phyloP scores from a whole-genome alignment of 1,140 invertebrate species.

The Hestina assimilis region DNA sequence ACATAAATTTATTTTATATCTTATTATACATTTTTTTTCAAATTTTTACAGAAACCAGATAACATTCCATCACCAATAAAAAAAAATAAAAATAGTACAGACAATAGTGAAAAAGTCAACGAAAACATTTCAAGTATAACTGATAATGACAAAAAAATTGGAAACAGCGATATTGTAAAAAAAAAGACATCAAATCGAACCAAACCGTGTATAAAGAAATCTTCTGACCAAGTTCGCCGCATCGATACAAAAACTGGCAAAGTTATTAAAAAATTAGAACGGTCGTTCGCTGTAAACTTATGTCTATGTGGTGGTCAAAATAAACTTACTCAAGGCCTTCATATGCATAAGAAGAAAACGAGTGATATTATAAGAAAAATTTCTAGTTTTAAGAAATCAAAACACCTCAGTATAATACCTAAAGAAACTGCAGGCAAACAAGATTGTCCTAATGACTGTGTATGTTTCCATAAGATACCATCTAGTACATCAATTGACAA shows the following conservation, averaged over 20 bases:
- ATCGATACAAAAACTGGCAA: slow-evolving; percentile 23
- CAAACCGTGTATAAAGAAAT: slow-evolving; percentile 19
- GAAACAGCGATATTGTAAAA: neutral
- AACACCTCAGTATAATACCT: slow-evolving; percentile 20
- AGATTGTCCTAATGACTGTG: slow-evolving; percentile 39
- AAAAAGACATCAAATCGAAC: slow-evolving; percentile 8
- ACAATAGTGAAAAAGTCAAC: neutral
- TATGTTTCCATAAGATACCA: slow-evolving; percentile 61
- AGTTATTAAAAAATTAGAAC: slow-evolving; percentile 36
- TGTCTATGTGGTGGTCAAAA: slow-evolving; percentile 43
- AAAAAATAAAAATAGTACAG: neutral
- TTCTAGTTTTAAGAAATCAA: slow-evolving; percentile 35
- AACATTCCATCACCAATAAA: slow-evolving; percentile 13
- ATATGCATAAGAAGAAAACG: slow-evolving; percentile 19
- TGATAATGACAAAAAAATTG: neutral
- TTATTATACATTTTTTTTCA: slow-evolving; percentile 11
- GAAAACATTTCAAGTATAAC: neutral
- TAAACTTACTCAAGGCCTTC: slow-evolving; percentile 1
- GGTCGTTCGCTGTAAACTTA: slow-evolving; percentile 54
- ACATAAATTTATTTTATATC: too few species aligned
- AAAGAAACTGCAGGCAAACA: neutral
- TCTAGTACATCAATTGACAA: slow-evolving; percentile 62
- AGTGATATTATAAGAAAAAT: slow-evolving; percentile 26
- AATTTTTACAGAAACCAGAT: slow-evolving; percentile 12
- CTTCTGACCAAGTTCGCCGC: slow-evolving; percentile 11